Evolutionary conservation across 1,140 invertebrate genomes (phyloP).

Genomic region (Drosophila teissieri): DNA sequence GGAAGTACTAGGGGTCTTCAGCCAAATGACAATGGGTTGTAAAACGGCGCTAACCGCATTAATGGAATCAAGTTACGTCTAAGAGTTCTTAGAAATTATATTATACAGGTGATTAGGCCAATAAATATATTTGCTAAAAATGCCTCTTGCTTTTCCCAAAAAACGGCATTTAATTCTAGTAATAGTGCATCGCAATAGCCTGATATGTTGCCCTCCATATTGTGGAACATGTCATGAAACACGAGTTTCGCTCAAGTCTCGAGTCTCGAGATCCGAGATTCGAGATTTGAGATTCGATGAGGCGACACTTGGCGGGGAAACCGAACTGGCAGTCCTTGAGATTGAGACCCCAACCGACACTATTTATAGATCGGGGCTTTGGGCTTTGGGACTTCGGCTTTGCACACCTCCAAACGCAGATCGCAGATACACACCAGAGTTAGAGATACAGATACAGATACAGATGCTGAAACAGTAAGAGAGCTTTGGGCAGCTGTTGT

Average conservation of each 20-base stretch:
- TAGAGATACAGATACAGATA: constrained; percentile 13
- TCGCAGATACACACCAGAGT: constrained; percentile 18
- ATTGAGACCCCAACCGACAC: constrained; percentile 30
- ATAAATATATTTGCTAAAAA: background rate
- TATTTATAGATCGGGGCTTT: constrained; percentile 40
- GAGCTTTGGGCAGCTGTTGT: background rate
- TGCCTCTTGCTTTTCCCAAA: background rate
- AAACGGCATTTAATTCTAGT: background rate
- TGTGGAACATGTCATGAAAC: constrained; percentile 6
- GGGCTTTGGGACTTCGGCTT: constrained; percentile 24
- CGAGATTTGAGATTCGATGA: background rate
- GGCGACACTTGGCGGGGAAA: constrained; percentile 19
- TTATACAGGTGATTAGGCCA: background rate
- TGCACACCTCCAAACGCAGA: constrained; percentile 19
- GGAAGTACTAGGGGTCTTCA: background rate
- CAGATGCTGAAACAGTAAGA: background rate
- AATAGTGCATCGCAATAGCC: background rate
- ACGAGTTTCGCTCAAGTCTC: constrained; percentile 2
- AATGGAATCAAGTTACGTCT: no score
- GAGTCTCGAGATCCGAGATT: background rate
- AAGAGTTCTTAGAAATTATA: background rate
- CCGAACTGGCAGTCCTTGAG: constrained; percentile 47
- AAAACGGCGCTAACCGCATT: background rate
- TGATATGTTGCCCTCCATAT: background rate
- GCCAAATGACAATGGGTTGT: background rate